Evolutionary conservation across 2,888 invertebrate species (phyloP).

Genomic region (Ichneumoninae sp.): DNA sequence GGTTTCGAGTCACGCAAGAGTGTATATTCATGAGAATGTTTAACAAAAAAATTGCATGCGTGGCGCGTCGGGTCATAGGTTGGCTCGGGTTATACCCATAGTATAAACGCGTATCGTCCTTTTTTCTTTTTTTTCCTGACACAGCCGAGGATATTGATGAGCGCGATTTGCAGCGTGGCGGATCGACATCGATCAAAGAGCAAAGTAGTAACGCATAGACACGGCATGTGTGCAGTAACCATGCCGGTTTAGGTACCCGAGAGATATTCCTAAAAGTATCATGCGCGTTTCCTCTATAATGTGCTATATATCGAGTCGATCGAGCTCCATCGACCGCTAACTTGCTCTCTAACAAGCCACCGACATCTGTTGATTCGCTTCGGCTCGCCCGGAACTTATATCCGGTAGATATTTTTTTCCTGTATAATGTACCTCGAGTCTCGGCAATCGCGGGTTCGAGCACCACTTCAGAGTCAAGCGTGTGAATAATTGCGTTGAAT

Average conservation of each 20-base stretch:
- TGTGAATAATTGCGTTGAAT: conserved; percentile 83
- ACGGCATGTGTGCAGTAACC: conserved; percentile 1
- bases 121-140: conserved; percentile 39
- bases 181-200: conserved; percentile 74
- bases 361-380: conserved; percentile 83
- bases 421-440: conserved; percentile 14
- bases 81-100: conserved; percentile 55
- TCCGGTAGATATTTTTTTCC: conserved; percentile 71
- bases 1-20: conserved; percentile 59
- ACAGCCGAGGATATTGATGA: conserved; percentile 62
- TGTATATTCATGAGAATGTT: conserved; percentile 61
- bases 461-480: conserved; percentile 74
- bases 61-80: conserved; percentile 59
- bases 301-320: conserved; percentile 65
- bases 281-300: conserved; percentile 12
- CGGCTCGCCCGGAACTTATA: conserved; percentile 68
- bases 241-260: conserved; percentile 11
- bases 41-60: conserved; percentile 62
- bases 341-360: conserved; percentile 79
- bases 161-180: conserved; percentile 71
- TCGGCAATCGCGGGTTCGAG: conserved; percentile 36
- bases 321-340: conserved; percentile 72
- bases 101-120: conserved; percentile 22
- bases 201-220: conserved; percentile 39
- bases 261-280: neutral